Evolutionary conservation across 1,140 invertebrate species (phyloP).

Genomic region (Lanistes nyassanus): DNA sequence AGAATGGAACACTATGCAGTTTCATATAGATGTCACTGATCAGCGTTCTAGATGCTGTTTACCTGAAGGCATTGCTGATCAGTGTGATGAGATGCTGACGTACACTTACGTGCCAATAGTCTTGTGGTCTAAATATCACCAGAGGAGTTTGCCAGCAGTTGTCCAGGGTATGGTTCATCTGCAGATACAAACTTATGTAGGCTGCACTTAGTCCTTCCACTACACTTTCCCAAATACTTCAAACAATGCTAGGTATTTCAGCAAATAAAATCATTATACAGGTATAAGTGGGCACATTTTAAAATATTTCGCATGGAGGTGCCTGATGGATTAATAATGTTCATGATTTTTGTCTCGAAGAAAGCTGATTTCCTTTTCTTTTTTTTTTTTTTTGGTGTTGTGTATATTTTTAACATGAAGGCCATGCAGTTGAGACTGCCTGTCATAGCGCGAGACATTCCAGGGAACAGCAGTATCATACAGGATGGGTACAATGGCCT

Average conservation of each 20-base stretch:
- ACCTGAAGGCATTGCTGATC: neutral
- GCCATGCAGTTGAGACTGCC: slow-evolving; percentile 49
- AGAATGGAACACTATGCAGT: neutral
- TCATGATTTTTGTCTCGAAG: neutral
- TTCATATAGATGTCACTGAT: neutral
- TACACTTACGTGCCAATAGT: too few relatives aligned
- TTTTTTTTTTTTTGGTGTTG: neutral
- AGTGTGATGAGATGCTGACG: neutral
- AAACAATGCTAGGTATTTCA: too few relatives aligned
- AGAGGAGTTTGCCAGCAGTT: too few relatives aligned
- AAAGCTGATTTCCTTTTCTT: neutral
- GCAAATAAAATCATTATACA: too few relatives aligned
- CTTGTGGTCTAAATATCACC: too few relatives aligned
- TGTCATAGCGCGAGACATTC: slow-evolving; percentile 49
- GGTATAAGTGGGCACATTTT: too few relatives aligned
- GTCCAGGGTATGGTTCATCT: too few relatives aligned
- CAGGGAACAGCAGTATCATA: slow-evolving; percentile 48
- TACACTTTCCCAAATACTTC: too few relatives aligned
- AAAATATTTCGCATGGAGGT: too few relatives aligned
- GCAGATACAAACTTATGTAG: too few relatives aligned
- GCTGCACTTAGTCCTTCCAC: too few relatives aligned
- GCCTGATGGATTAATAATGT: too few relatives aligned
- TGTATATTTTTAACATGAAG: slow-evolving; percentile 33
- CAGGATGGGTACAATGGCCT: slow-evolving; percentile 43
- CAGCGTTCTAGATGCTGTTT: neutral